Conservation (phyloP, 2,113 vertebrate species). For the Embiotoca jacksoni region DNA sequence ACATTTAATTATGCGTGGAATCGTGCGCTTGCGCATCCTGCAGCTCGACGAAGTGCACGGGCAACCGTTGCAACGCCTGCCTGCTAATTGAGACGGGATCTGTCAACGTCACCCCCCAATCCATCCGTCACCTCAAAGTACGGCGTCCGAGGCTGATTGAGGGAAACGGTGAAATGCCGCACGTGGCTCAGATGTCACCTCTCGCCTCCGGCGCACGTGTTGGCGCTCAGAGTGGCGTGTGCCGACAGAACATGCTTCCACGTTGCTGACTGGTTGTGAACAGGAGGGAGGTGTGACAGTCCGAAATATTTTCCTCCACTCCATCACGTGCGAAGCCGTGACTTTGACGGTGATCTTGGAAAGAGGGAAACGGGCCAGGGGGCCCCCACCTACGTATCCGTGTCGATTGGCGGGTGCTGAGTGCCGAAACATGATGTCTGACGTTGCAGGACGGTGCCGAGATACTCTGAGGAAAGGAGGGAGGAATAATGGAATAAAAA, state of each 20-base stretch:
- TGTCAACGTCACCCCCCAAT: constrained; percentile 48
- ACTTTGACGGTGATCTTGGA: constrained; percentile 67
- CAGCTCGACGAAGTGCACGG: background rate
- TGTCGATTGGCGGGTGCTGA: constrained; percentile 23
- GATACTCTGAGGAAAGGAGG: constrained; percentile 25
- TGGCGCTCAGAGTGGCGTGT: constrained; percentile 48
- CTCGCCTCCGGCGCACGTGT: constrained; percentile 29
- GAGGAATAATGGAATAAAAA: constrained; percentile 47
- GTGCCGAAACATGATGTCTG: constrained; percentile 37
- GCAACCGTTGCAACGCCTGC: background rate
- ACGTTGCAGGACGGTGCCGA: constrained; percentile 26
- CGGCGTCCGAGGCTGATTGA: constrained; percentile 23
- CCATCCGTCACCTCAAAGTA: constrained; percentile 44
- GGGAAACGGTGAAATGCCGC: constrained; percentile 40
- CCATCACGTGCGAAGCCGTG: constrained; percentile 38
- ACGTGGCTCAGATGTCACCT: constrained; percentile 64
- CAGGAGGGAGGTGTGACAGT: constrained; percentile 47
- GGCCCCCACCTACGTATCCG: constrained; percentile 35
- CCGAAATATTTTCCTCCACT: constrained; percentile 44
- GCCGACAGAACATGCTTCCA: constrained; percentile 66
- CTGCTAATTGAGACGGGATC: constrained; percentile 15
- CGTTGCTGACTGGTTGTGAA: constrained; percentile 62
- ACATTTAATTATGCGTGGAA: constrained; percentile 24
- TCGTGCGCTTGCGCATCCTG: background rate
- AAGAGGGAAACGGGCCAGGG: constrained; percentile 21